Evolutionary conservation across 2,113 vertebrate genomes (phyloP), one percentile per base, ranked within the genome.

Genomic region (Anarhynchus alexandrinus): DNA sequence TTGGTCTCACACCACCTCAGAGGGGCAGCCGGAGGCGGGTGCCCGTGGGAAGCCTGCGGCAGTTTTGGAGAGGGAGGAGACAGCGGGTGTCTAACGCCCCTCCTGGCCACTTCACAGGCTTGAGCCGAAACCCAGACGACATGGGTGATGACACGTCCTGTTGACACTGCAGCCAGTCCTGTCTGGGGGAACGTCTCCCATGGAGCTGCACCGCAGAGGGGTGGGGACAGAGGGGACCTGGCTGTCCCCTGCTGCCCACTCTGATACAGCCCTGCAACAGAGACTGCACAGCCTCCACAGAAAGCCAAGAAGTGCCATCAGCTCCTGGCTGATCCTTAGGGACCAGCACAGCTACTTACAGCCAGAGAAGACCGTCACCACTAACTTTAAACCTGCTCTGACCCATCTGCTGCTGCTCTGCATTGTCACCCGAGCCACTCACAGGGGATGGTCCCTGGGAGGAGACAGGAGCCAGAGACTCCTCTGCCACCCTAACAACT

Each of bases 141-240:
- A 2, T 1, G 1, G 8, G 45, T 6, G 18, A n/a, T 5, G 51
- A 25, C 26, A 3, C 0, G 8, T 15, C 52, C 73, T 65, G 78
- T 2, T 66, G 42, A 29, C 7, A 2, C 38, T n/a, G 18, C 6
- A 43, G 36, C 14, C 8, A 7, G 25, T 55, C 59, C 34, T 45
- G 2, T 12, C 2, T 55, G 57, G 51, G 73, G 73, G 61, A 79
- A 69, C 77, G 78, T 73, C 45, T 74, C 47, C 87, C 58, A 26
- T 4, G 13, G 58, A 52, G 58, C 72, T 57, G 77, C 64, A 59
- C 26, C 55, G 57, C 71, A 49, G 1, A 21, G 58, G 30, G 30
- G 21, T 27, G 25, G 47, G 18, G 22, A 43, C 51, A 20, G 29
- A 51, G 47, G 43, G 49, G 65, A 42, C 26, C 38, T 29, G n/a